Percentiles rank a stretch among this genome's conserved stretches.
These are phyloP conservation scores for Sylvicapra grimmia DNA, from an alignment of 2,113 vertebrate species.

Conservation along the genomic window DNA sequence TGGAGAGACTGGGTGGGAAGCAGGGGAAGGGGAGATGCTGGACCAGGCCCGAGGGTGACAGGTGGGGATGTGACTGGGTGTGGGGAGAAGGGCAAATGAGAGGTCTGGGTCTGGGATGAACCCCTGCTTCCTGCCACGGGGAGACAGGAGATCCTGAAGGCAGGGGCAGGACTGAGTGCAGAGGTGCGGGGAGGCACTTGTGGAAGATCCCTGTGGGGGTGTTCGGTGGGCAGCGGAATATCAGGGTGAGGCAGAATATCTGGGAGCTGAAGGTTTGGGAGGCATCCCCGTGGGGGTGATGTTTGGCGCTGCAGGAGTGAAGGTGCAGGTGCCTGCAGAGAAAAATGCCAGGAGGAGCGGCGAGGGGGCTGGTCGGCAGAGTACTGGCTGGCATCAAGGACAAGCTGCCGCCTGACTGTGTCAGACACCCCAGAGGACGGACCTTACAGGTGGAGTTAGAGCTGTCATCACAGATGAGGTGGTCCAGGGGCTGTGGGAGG, in stretches of 20 bases:
- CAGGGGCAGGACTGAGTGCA: neutral
- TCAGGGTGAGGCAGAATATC: neutral
- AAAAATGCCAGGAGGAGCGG: neutral
- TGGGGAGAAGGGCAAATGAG: neutral
- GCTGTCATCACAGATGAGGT: neutral
- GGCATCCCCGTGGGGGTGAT: neutral
- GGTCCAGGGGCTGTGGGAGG: neutral
- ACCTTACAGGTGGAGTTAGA: neutral
- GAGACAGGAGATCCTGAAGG: neutral
- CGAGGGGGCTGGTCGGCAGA: neutral
- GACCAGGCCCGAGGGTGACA: neutral
- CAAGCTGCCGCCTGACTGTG: neutral
- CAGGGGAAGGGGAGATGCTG: neutral
- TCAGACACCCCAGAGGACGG: neutral
- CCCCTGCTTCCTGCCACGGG: accelerated
- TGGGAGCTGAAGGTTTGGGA: neutral
- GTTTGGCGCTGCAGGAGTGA: neutral
- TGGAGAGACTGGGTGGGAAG: neutral
- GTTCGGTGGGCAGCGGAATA: neutral
- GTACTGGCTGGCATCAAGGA: neutral
- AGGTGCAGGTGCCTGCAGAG: neutral
- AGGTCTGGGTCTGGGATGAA: neutral
- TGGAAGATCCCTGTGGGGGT: neutral
- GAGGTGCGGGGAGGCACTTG: neutral
- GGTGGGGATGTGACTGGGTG: neutral